Evolutionary conservation across 2,113 vertebrate species (phyloP).

Genomic region (Cromileptes altivelis): DNA sequence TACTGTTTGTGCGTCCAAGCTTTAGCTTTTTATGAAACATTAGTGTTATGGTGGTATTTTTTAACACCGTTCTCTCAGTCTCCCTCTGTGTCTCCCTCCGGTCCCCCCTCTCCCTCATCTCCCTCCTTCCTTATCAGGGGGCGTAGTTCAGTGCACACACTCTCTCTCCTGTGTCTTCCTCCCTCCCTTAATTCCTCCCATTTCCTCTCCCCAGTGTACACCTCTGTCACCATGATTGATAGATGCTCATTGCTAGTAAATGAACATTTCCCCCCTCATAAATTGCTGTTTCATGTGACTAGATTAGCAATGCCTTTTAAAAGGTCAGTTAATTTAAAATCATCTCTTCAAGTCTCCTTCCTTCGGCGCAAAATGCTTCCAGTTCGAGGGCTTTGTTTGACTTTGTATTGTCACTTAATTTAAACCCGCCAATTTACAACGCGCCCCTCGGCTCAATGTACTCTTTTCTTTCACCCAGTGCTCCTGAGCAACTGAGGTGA

Average conservation of each 20-base stretch:
- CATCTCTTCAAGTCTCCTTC: constrained; percentile 52
- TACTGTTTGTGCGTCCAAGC: constrained; percentile 56
- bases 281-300: constrained; percentile 83
- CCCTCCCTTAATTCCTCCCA: constrained; percentile 58
- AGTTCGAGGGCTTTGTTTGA: constrained; percentile 56
- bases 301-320: constrained; percentile 82
- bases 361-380: constrained; percentile 1
- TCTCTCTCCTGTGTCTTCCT: constrained; percentile 51
- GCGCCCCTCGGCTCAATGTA: neutral
- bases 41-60: constrained; percentile 54
- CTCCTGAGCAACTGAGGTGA: neutral
- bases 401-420: constrained; percentile 60
- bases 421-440: constrained; percentile 17
- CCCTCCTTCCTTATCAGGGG: constrained; percentile 56
- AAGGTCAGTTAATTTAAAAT: constrained; percentile 83
- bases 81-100: constrained; percentile 26
- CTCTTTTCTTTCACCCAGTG: neutral
- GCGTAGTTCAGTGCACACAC: constrained; percentile 59
- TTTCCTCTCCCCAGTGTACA: constrained; percentile 69
- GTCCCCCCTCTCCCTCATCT: constrained; percentile 3
- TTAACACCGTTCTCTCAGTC: constrained; percentile 33
- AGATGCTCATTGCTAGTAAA: constrained; percentile 80
- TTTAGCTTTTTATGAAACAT: constrained; percentile 67
- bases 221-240: constrained; percentile 83
- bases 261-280: constrained; percentile 81